Evolutionary conservation across 2,113 vertebrate genomes (phyloP).

Genomic region (Ceuthmochares aereus): DNA sequence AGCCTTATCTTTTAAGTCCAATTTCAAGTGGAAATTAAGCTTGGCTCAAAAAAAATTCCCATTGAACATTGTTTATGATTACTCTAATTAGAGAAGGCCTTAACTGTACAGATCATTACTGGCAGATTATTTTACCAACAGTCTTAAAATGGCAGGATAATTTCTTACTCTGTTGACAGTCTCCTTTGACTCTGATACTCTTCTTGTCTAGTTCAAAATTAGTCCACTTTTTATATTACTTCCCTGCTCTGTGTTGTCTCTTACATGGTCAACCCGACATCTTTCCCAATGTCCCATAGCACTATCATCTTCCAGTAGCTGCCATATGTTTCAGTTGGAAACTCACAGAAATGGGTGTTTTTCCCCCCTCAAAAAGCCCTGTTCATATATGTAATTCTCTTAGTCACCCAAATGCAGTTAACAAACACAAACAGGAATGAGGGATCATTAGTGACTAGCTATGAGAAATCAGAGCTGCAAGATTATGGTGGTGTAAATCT

Average conservation of each 20-base stretch:
- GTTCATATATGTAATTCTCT: neutral
- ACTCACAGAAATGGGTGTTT: neutral
- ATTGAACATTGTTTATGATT: slow-evolving; percentile 9
- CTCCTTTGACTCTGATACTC: neutral
- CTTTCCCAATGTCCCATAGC: neutral
- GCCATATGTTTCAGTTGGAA: neutral
- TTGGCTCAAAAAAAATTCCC: slow-evolving; percentile 33
- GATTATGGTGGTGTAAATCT: neutral
- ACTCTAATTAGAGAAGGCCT: neutral
- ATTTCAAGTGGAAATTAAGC: slow-evolving; percentile 29
- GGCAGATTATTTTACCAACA: neutral
- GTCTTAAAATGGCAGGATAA: neutral
- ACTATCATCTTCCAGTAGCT: neutral
- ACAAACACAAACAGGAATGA: neutral
- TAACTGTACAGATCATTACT: neutral
- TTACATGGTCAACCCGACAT: neutral
- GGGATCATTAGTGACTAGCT: neutral
- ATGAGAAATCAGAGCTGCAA: neutral
- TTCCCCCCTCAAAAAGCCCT: neutral
- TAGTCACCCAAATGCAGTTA: neutral
- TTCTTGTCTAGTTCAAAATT: neutral
- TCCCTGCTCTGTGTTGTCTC: neutral
- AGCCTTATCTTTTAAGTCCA: slow-evolving; percentile 7
- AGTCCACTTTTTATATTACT: neutral
- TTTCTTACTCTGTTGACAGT: neutral